Evolutionary conservation across 2,797 vertebrate species (phyloP).

Genomic region (Pseudopleuronectes americanus): DNA sequence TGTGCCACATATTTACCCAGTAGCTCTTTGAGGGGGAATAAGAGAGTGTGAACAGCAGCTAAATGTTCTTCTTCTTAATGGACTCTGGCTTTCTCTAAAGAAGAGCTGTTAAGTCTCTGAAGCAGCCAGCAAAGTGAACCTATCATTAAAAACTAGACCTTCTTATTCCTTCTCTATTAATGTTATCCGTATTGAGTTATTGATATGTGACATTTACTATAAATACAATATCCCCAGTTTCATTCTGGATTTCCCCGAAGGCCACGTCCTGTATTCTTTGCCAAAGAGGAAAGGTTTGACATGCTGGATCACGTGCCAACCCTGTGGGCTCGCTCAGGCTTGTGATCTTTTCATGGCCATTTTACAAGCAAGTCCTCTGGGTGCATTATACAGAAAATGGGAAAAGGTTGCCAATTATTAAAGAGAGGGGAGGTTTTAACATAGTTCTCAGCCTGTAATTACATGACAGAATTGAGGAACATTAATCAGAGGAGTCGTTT

Average conservation of each 20-base stretch:
- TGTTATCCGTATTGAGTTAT: background rate
- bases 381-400: constrained; percentile 4
- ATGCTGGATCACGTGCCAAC: constrained; percentile 29
- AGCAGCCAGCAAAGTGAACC: background rate
- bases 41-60: background rate
- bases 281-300: constrained; percentile 25
- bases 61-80: background rate
- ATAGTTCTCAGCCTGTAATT: constrained; percentile 5
- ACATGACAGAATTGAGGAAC: background rate
- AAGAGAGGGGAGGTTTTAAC: background rate
- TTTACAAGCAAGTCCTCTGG: constrained; percentile 27
- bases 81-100: background rate
- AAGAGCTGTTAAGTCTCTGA: background rate
- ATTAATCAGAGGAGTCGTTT: background rate
- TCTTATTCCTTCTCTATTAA: constrained; percentile 13
- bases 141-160: background rate
- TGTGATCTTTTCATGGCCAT: constrained; percentile 44
- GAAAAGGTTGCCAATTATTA: constrained; percentile 12
- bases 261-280: constrained; percentile 10
- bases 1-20: too few relatives aligned
- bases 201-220: constrained; percentile 6
- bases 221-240: background rate
- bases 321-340: constrained; percentile 32
- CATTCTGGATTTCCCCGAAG: background rate
- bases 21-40: too few relatives aligned